Percentiles rank a stretch among this genome's conserved stretches.
Conservation (phyloP, 2,888 invertebrate genomes). For the Arenicola marina region DNA sequence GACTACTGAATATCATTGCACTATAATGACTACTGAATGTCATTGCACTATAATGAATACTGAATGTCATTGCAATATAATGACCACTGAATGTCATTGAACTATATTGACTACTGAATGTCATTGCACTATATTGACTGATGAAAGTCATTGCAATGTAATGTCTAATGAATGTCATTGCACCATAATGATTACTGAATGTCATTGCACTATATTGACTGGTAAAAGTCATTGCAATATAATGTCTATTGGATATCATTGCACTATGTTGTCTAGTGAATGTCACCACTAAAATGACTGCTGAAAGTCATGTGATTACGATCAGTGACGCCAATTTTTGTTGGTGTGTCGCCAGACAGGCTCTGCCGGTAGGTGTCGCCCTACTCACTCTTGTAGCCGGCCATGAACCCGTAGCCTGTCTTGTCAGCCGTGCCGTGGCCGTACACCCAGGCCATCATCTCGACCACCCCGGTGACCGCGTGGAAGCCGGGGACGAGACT, state of each 20-base stretch:
- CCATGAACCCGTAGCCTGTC: slow-evolving; percentile 2
- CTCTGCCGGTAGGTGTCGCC: too few species aligned
- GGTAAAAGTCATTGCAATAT: neutral
- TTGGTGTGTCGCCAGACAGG: too few species aligned
- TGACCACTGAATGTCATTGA: too few species aligned
- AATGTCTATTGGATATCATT: neutral
- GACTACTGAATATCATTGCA: too few species aligned
- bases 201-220: neutral
- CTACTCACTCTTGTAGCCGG: neutral
- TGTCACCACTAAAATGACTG: too few species aligned
- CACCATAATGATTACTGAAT: too few species aligned
- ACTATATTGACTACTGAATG: neutral
- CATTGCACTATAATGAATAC: neutral
- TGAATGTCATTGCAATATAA: neutral
- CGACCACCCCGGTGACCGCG: neutral
- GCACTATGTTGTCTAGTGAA: too few species aligned
- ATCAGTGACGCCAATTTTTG: too few species aligned
- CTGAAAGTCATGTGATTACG: too few species aligned
- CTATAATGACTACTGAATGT: neutral
- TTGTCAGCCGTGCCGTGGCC: neutral
- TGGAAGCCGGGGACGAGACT: neutral
- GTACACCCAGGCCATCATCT: slow-evolving; percentile 1
- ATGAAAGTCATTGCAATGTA: too few species aligned
- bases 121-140: neutral
- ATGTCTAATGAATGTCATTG: too few species aligned